Evolutionary conservation across 2,888 invertebrate species (phyloP).

Genomic region (Phaonia tiefii): DNA sequence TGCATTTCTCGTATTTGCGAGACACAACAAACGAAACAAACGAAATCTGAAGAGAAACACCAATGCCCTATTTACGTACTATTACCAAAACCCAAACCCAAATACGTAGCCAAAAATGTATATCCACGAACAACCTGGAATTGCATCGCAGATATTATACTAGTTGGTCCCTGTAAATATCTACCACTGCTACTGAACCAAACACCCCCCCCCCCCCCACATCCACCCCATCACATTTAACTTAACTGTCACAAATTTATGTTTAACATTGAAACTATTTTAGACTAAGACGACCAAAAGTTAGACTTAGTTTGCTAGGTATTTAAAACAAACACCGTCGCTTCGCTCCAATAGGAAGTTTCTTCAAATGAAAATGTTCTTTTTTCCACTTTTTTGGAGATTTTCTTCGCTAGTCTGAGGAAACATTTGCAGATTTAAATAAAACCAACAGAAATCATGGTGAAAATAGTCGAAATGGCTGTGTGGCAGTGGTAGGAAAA

Average conservation of each 20-base stretch:
- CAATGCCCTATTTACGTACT: slow-evolving; percentile 56
- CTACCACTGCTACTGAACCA: slow-evolving; percentile 11
- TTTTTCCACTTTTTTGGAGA: slow-evolving; percentile 30
- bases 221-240: slow-evolving; percentile 37
- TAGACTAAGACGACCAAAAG: slow-evolving; percentile 10
- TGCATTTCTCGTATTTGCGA: background rate
- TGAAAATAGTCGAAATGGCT: slow-evolving; percentile 39
- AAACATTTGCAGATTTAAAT: slow-evolving; percentile 30
- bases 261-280: slow-evolving; percentile 55
- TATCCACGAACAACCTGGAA: slow-evolving; percentile 4
- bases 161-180: background rate
- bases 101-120: background rate
- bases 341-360: background rate
- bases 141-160: background rate
- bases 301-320: background rate
- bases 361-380: slow-evolving; percentile 59
- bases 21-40: background rate
- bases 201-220: background rate
- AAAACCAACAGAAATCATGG: slow-evolving; percentile 30
- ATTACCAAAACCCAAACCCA: background rate
- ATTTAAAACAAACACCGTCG: slow-evolving; percentile 36
- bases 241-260: slow-evolving; percentile 64
- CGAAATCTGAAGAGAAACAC: slow-evolving; percentile 19
- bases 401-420: slow-evolving; percentile 6
- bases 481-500: slow-evolving; percentile 44